These are phyloP conservation scores for Ophonus ardosiacus DNA, from an alignment of 2,888 invertebrate genomes.

Conservation along the genomic window DNA sequence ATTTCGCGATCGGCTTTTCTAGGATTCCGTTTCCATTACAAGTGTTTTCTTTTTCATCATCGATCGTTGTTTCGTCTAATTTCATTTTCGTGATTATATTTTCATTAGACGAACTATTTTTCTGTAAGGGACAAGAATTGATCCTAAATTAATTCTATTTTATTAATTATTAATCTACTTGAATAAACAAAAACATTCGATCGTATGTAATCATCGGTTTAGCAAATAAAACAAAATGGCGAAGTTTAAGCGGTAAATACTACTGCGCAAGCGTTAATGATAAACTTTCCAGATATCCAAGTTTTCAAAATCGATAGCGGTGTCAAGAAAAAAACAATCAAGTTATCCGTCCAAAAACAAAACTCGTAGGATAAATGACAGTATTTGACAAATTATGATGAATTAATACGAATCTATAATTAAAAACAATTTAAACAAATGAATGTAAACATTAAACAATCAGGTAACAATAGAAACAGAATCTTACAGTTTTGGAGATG, in stretches of 20 bases:
- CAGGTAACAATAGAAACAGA: not conserved
- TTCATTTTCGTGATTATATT: constrained; percentile 32
- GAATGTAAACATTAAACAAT: not conserved
- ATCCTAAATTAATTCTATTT: not conserved
- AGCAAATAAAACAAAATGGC: constrained; percentile 1
- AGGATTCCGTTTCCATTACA: constrained; percentile 25
- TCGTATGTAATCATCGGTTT: not conserved
- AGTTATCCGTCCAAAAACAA: not conserved
- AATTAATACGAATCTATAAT: not conserved
- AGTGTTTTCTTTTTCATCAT: constrained; percentile 28
- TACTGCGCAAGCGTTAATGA: constrained; percentile 7
- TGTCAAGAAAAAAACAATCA: constrained; percentile 34
- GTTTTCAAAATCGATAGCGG: constrained; percentile 32
- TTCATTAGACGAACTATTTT: constrained; percentile 37
- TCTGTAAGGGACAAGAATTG: constrained; percentile 20
- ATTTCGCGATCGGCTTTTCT: not conserved
- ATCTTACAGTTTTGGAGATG: not conserved
- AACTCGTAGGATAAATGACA: not conserved
- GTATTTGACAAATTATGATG: not conserved
- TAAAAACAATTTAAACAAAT: not conserved
- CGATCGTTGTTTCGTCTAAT: constrained; percentile 14
- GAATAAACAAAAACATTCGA: too few relatives aligned
- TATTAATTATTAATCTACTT: too few relatives aligned
- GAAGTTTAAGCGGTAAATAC: not conserved
- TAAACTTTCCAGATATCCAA: constrained; percentile 16